Evolutionary conservation across 1,140 invertebrate species (phyloP).

Genomic region (Reticulitermes speratus): DNA sequence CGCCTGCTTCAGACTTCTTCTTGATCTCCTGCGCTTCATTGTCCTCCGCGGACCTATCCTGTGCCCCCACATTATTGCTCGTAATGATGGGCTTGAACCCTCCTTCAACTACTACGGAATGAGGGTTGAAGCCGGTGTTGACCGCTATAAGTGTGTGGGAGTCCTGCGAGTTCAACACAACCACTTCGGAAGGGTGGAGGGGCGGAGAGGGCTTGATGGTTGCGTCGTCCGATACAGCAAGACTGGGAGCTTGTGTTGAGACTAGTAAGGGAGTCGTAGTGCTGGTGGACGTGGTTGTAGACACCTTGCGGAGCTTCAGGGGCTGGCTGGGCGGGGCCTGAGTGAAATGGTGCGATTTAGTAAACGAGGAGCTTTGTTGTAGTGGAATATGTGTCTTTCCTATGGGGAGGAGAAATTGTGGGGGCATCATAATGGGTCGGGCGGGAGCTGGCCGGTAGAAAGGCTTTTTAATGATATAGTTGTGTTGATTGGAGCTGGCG

Average conservation of each 20-base stretch:
- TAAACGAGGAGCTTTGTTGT: not conserved
- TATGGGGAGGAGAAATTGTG: not conserved
- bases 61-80: conserved; percentile 47
- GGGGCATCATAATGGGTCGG: not conserved
- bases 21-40: not conserved
- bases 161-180: not conserved
- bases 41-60: conserved; percentile 49
- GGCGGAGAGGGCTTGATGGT: not conserved
- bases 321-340: not conserved
- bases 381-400: not conserved
- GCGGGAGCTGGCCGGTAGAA: conserved; percentile 23
- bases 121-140: conserved; percentile 69
- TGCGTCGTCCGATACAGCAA: not conserved
- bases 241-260: not conserved
- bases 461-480: conserved; percentile 30
- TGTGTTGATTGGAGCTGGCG: not conserved
- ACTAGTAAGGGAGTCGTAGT: not conserved
- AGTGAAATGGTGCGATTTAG: not conserved
- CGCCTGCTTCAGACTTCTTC: not conserved
- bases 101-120: conserved; percentile 75
- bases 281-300: not conserved
- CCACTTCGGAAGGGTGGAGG: not conserved
- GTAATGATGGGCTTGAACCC: conserved; percentile 80
- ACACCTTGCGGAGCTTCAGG: not conserved
- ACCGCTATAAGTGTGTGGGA: not conserved